Conservation (phyloP, 2,113 vertebrate genomes). For the Beaufortia kweichowensis region DNA sequence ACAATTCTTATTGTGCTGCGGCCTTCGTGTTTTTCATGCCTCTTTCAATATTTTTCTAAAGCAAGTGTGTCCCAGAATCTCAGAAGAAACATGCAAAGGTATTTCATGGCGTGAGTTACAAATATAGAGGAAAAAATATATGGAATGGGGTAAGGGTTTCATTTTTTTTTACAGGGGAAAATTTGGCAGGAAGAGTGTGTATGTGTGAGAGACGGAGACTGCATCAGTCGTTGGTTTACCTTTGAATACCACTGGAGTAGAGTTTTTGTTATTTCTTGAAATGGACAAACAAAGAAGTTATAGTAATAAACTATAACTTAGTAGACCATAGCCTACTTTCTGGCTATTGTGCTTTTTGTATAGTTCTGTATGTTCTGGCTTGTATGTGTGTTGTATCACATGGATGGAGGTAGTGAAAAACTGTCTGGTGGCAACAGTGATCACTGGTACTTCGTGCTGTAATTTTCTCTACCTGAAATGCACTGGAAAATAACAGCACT, state of each 20-base stretch:
- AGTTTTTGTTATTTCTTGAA: not conserved
- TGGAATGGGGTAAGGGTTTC: not conserved
- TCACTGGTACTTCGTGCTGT: conserved; percentile 30
- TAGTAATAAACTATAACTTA: too few relatives aligned
- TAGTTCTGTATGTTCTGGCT: not conserved
- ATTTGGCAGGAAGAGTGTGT: conserved; percentile 40
- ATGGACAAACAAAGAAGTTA: not conserved
- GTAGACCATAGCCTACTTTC: too few relatives aligned
- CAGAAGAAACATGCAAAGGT: conserved; percentile 62
- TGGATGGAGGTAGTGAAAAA: not conserved
- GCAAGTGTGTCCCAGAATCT: conserved; percentile 18
- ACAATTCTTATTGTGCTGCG: not conserved
- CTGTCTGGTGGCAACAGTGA: conserved; percentile 44
- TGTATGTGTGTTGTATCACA: conserved; percentile 14
- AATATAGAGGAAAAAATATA: conserved; percentile 18
- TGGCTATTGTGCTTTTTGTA: too few relatives aligned
- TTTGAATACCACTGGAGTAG: not conserved
- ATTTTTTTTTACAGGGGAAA: conserved; percentile 38
- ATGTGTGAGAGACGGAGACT: too few relatives aligned
- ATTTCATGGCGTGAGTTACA: conserved; percentile 38
- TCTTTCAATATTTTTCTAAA: not conserved
- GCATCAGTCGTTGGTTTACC: too few relatives aligned
- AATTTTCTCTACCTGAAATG: conserved; percentile 48
- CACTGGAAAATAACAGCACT: conserved; percentile 37
- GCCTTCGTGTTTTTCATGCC: not conserved